Base-by-base conservation (phyloP, 2,888 invertebrate genomes). In the Tolmerus cingulatus region DNA sequence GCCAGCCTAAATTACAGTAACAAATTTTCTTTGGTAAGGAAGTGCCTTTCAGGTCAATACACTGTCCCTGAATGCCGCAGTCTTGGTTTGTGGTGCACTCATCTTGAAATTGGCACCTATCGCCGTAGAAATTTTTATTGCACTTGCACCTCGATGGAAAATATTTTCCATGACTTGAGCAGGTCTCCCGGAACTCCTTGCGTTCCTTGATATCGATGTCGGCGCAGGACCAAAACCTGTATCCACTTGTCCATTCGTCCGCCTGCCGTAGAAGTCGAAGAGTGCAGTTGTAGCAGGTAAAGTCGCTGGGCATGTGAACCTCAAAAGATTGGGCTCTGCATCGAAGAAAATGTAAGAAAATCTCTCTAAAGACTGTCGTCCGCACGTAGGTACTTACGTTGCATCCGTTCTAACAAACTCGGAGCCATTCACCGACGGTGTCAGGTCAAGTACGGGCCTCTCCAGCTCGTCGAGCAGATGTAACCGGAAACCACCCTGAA, bases 211-310 rank as follows among this genome's bases (percentile, higher is more conserved):
- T 96, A 91, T 98, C 97, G 86, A 99, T 96, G 92, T 99, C 98
- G 2, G 98, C 97, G 91, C 99, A 99, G 0, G 98, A 98, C 97
- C 98, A 98, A 94, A 99, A 98, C 89, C 96, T 93, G 93, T 98
- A 98, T 90, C 94, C 95, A 87, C 94, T 93, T 0, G 96, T 95
- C 98, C 98, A 98, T 93, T 99, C 98, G 34, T 95, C 95, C 0
- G 98, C 98, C 93, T 98, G 97, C 0, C 98, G 94, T 86, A 98
- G 94, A 89, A 99, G 94, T 88, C 98, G 95, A 57, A 99, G 93
- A 0, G 98, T 97, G 92, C 99, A 99, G 92, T 98, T 97, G 87
- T 94, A 94, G 91, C 99, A 99, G 66, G 95, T 95, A 90, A 97
- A 96, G 92, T 97, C 95, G 66, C 93, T 93, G 0, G 98, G 98